These are phyloP conservation scores for Sebastes matsubarae DNA, from an alignment of 2,797 vertebrate species.

Conservation along the genomic window DNA sequence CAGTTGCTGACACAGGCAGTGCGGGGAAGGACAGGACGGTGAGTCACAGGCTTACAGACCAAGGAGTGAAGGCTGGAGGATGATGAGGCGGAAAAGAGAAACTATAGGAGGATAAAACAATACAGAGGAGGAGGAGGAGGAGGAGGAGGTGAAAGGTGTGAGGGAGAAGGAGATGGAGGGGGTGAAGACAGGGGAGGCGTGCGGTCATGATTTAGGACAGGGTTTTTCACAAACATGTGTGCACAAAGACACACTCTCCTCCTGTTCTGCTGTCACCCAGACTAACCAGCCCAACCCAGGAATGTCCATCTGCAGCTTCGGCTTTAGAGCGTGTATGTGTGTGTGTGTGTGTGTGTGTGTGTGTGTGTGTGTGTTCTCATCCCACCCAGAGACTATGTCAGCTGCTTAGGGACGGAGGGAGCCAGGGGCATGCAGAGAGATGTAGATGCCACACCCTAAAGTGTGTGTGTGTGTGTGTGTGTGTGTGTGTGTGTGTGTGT, in stretches of 20 bases:
- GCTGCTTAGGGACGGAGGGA: slow-evolving; percentile 66
- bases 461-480: slow-evolving; percentile 34
- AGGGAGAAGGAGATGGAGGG: slow-evolving; percentile 17
- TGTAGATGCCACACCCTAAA: slow-evolving; percentile 76
- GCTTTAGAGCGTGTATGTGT: slow-evolving; percentile 19
- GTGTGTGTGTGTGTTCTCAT: slow-evolving; percentile 34
- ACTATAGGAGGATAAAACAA: slow-evolving; percentile 5
- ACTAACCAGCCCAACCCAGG: slow-evolving; percentile 77
- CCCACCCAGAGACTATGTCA: slow-evolving; percentile 67
- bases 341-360: neutral
- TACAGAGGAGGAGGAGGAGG: neutral
- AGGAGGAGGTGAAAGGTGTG: slow-evolving; percentile 37
- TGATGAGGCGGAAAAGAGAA: slow-evolving; percentile 4
- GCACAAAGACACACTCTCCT: slow-evolving; percentile 21
- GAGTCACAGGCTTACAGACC: slow-evolving; percentile 45
- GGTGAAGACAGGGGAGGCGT: slow-evolving; percentile 66
- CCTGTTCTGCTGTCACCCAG: slow-evolving; percentile 58
- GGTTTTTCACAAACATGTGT: slow-evolving; percentile 28
- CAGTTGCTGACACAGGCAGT: slow-evolving; percentile 61
- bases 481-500: slow-evolving; percentile 36
- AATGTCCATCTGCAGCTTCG: slow-evolving; percentile 79
- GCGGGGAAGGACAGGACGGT: slow-evolving; percentile 35
- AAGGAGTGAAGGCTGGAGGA: slow-evolving; percentile 5
- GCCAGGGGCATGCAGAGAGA: slow-evolving; percentile 63
- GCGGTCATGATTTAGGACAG: slow-evolving; percentile 64